Evolutionary conservation across 2,888 invertebrate genomes (phyloP).

Genomic region (Dinocampus coccinellae): DNA sequence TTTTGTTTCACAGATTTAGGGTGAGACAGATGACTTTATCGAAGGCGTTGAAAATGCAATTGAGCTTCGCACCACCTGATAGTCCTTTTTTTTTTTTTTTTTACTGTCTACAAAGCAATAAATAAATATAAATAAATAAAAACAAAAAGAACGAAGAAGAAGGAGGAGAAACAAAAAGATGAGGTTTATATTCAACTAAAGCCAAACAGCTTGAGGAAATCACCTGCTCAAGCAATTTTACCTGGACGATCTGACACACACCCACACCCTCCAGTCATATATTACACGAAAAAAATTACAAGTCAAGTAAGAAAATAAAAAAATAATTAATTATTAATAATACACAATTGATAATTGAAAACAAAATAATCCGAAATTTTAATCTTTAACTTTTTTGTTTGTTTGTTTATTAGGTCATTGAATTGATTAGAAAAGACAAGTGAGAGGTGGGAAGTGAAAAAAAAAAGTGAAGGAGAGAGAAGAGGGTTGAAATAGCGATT

Average conservation of each 20-base stretch:
- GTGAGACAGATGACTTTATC: background rate
- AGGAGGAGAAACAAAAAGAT: background rate
- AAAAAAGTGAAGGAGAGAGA: background rate
- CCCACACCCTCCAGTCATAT: constrained; percentile 32
- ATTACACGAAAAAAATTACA: background rate
- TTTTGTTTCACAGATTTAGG: too few relatives aligned
- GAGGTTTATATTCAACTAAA: constrained; percentile 11
- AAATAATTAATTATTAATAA: too few relatives aligned
- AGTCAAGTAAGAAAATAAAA: too few relatives aligned
- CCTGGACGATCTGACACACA: background rate
- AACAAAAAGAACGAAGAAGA: constrained; percentile 10
- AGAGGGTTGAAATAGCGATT: constrained; percentile 40
- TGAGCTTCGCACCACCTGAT: constrained; percentile 32
- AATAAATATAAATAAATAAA: background rate
- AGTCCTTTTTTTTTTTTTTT: constrained; percentile 7
- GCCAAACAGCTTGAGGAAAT: constrained; percentile 46
- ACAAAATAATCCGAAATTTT: background rate
- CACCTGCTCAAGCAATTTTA: constrained; percentile 46
- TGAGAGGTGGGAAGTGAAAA: background rate
- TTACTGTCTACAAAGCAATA: background rate
- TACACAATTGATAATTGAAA: background rate
- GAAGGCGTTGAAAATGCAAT: constrained; percentile 10
- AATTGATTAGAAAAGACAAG: constrained; percentile 1
- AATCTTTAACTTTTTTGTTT: background rate
- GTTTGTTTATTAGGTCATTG: background rate